Evolutionary conservation across 1,140 invertebrate genomes (phyloP), one percentile per base, ranked within the genome.

Genomic region (Phocides pigmalion): DNA sequence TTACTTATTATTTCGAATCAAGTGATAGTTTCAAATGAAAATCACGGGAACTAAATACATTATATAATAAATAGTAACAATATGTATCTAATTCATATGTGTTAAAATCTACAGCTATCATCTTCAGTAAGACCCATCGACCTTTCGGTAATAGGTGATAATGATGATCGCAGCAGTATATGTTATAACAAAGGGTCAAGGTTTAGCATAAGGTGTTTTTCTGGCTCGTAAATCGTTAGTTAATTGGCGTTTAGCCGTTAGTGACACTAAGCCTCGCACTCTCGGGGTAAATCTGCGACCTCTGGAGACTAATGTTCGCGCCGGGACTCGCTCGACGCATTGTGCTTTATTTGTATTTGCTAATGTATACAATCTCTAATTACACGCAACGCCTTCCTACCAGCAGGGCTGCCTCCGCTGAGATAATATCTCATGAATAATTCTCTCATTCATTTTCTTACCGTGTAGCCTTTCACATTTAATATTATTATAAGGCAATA

Each of bases 281-380:
- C 44, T 62, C 56, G 61, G 76, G 79, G 68, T 79, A 79, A 70
- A 76, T 79, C 83, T 74, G 72, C 76, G 81, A 87, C 81, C 79
- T 79, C 73, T 62, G 74, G 69, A 87, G 84, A 90, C 88, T 89
- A 89, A 89, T 87, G 86, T 89, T 80, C 76, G 74, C 83, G 75
- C 80, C 81, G 72, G 82, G 83, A 67, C 64, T 73, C 78, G 75
- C 84, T 82, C 76, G 76, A 76, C 68, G 70, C 71, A 89, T 89
- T 87, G 86, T 90, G 80, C 76, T 89, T 90, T 90, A 89, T 90
- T 90, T 90, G 86, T 90, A 87, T 84, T 90, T 66, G 81, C 79
- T 90, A 90, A 90, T 90, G 87, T 90, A 88, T 87, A 89, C 86
- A 89, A 87, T 87, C 86, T 87, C 84, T 90, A 89, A 90, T 89